A percentile compares a stretch with the other conserved stretches of the same genome.
phyloP scores from a whole-genome alignment of 1,140 invertebrate species.

The Bathynomus jamesi region DNA sequence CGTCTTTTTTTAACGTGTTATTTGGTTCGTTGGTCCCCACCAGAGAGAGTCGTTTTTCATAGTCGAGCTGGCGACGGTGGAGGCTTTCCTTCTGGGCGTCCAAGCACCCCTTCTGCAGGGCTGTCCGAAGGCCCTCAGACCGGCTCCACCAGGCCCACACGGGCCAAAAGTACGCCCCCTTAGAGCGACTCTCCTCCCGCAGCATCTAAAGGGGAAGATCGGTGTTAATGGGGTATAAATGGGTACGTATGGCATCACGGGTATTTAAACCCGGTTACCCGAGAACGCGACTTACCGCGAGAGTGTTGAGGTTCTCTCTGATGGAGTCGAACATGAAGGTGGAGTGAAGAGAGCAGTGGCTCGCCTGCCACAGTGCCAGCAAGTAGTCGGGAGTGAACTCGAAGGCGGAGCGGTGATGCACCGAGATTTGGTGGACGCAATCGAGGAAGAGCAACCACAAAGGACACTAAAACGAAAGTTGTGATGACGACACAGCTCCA shows the following conservation, averaged over 20 bases:
- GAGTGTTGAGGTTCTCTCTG: no score
- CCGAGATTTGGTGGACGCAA: constrained; percentile 9
- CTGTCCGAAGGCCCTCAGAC: background rate
- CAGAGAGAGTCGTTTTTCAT: background rate
- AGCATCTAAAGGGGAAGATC: background rate
- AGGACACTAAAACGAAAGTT: constrained; percentile 7
- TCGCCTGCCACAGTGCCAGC: background rate
- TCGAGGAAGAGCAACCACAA: constrained; percentile 13
- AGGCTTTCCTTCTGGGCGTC: background rate
- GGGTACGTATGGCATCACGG: no score
- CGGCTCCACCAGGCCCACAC: background rate
- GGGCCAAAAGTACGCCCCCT: background rate
- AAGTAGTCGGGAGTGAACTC: constrained; percentile 10
- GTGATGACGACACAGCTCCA: no score
- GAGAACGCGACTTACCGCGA: no score
- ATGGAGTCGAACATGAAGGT: no score
- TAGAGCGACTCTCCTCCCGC: background rate
- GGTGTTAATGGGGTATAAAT: no score
- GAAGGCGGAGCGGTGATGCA: constrained; percentile 4
- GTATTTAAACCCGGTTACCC: no score
- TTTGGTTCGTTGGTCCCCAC: background rate
- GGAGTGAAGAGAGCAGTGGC: constrained; percentile 7
- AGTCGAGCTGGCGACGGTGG: background rate
- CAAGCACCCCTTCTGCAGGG: background rate
- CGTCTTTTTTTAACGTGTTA: background rate